Evolutionary conservation across 2,797 vertebrate species (phyloP).

Genomic region (Staurois parvus): DNA sequence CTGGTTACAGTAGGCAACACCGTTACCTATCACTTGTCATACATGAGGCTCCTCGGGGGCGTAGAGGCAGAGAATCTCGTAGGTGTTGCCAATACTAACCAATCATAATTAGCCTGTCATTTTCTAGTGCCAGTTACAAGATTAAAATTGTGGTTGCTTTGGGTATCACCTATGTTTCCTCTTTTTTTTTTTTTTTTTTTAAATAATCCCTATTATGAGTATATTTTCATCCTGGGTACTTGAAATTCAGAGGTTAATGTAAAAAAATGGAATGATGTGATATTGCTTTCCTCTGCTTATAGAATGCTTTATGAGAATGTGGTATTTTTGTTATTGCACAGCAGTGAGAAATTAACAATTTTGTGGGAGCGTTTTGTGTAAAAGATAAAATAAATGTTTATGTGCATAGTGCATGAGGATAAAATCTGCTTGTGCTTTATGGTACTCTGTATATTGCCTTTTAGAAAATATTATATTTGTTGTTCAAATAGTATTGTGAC

Average conservation of each 20-base stretch:
- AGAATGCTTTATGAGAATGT: slow-evolving; percentile 36
- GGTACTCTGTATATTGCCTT: slow-evolving; percentile 58
- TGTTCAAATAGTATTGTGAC: slow-evolving; percentile 59
- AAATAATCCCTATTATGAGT: neutral
- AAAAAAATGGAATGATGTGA: slow-evolving; percentile 46
- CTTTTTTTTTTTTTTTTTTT: neutral
- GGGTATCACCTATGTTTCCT: neutral
- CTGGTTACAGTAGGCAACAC: neutral
- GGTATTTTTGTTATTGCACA: slow-evolving; percentile 64
- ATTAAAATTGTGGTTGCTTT: neutral
- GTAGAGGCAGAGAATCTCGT: neutral
- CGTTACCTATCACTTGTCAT: neutral
- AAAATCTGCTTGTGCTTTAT: slow-evolving; percentile 33
- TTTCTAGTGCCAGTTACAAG: neutral
- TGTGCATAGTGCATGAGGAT: slow-evolving; percentile 47
- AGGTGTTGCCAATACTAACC: neutral
- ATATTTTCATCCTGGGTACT: slow-evolving; percentile 65
- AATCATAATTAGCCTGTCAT: neutral
- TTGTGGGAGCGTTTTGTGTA: slow-evolving; percentile 25
- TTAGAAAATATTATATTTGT: slow-evolving; percentile 67
- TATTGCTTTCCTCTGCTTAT: slow-evolving; percentile 10
- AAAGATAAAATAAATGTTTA: slow-evolving; percentile 23
- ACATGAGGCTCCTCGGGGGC: neutral
- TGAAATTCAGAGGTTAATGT: slow-evolving; percentile 51
- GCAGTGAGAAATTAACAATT: slow-evolving; percentile 24